Conservation (phyloP, 2,888 invertebrate genomes). For the Oligia fasciuncula region DNA sequence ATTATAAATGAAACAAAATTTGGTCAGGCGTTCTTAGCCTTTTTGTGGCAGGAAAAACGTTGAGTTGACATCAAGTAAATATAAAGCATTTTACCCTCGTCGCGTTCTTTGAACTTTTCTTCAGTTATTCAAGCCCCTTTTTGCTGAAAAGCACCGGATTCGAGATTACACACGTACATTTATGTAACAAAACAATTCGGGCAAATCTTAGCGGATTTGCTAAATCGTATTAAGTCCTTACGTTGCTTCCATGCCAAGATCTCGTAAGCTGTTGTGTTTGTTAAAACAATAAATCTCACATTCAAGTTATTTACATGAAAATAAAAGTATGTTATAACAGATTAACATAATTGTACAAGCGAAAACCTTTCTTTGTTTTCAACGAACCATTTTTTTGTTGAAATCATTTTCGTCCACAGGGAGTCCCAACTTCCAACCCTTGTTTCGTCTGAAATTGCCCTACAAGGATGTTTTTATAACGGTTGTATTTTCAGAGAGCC, state of each 20-base stretch:
- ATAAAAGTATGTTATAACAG: neutral
- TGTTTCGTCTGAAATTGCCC: conserved; percentile 22
- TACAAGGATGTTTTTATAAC: conserved; percentile 43
- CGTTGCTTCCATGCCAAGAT: conserved; percentile 17
- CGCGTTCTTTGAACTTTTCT: conserved; percentile 19
- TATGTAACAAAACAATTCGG: conserved; percentile 34
- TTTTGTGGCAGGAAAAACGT: conserved; percentile 18
- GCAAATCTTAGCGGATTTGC: conserved; percentile 26
- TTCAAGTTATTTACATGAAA: conserved; percentile 8
- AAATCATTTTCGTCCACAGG: conserved; percentile 50
- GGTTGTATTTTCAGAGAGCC: conserved; percentile 89
- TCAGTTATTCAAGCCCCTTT: neutral
- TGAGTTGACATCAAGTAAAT: conserved; percentile 24
- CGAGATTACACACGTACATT: conserved; percentile 33
- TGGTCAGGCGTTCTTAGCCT: conserved; percentile 17
- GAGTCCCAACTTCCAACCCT: conserved; percentile 19
- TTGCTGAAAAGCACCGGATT: conserved; percentile 9
- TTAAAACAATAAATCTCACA: conserved; percentile 38
- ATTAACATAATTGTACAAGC: conserved; percentile 16
- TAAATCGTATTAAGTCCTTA: conserved; percentile 34
- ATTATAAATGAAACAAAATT: conserved; percentile 11
- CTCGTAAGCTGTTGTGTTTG: conserved; percentile 8
- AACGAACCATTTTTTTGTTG: conserved; percentile 42
- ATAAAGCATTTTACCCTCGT: conserved; percentile 12
- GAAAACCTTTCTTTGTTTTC: conserved; percentile 42